These are phyloP conservation scores for Cephus runcator DNA, from an alignment of 2,888 invertebrate genomes.

Conservation along the genomic window DNA sequence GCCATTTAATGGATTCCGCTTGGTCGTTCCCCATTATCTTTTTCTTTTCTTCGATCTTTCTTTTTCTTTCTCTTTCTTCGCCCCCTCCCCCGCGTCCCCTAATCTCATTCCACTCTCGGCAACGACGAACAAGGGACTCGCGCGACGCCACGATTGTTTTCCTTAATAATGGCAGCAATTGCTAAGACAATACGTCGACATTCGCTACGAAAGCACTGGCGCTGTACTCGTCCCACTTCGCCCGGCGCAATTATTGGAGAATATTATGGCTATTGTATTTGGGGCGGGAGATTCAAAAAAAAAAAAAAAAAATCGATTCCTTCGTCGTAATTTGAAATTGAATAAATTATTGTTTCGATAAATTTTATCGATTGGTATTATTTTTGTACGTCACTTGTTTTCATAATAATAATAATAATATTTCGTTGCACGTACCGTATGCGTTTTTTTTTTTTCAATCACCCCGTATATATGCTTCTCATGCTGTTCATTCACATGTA, in stretches of 20 bases:
- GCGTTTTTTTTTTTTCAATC: background rate
- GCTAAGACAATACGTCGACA: slow-evolving; percentile 15
- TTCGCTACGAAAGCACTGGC: slow-evolving; percentile 15
- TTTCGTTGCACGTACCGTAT: accelerated
- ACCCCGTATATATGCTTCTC: background rate
- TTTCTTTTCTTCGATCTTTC: background rate
- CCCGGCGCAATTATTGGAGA: background rate
- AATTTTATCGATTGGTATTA: background rate
- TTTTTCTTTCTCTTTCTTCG: background rate
- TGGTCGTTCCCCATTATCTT: background rate
- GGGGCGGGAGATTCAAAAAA: background rate
- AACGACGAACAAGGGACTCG: background rate
- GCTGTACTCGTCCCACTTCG: background rate
- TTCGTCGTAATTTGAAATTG: background rate
- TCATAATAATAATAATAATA: background rate
- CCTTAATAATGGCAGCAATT: slow-evolving; percentile 18
- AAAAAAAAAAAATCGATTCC: background rate
- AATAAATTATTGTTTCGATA: background rate
- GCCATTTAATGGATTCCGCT: background rate
- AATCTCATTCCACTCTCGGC: background rate
- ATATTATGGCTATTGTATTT: background rate
- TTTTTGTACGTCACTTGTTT: background rate
- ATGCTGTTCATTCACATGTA: background rate
- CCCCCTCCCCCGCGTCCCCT: background rate
- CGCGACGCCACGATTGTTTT: slow-evolving; percentile 5